These are phyloP conservation scores for Myotis planiceps DNA, from an alignment of 2,797 vertebrate genomes.

Conservation along the genomic window DNA sequence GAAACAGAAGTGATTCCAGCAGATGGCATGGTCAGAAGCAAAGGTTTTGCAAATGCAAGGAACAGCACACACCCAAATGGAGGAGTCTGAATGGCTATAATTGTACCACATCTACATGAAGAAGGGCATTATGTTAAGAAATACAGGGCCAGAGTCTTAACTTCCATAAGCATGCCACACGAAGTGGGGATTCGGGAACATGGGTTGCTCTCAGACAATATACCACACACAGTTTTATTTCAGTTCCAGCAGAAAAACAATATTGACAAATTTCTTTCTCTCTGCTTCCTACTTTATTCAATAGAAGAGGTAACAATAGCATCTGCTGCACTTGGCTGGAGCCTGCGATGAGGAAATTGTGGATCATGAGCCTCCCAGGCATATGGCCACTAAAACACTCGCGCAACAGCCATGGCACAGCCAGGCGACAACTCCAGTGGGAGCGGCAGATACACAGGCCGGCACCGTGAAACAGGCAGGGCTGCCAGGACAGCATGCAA, in stretches of 20 bases:
- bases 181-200: constrained; percentile 43
- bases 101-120: background rate
- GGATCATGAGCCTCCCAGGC: constrained; percentile 59
- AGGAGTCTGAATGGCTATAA: background rate
- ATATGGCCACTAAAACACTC: constrained; percentile 49
- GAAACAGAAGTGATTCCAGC: constrained; percentile 36
- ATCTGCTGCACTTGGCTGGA: constrained; percentile 73
- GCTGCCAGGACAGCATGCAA: background rate
- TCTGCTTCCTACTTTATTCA: constrained; percentile 61
- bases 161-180: background rate
- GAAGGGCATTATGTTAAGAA: constrained; percentile 58
- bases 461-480: background rate
- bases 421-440: background rate
- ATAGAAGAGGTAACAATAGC: constrained; percentile 68
- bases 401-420: background rate
- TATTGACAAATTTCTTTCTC: constrained; percentile 60
- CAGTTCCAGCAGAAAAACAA: constrained; percentile 49
- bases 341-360: constrained; percentile 60
- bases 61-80: constrained; percentile 5
- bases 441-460: background rate
- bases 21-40: constrained; percentile 52
- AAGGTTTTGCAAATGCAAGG: constrained; percentile 16
- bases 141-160: constrained; percentile 35
- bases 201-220: constrained; percentile 8
- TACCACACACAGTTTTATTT: constrained; percentile 59